Base-by-base conservation (phyloP, 2,797 vertebrate species). In the Malacoctenus gilli region DNA sequence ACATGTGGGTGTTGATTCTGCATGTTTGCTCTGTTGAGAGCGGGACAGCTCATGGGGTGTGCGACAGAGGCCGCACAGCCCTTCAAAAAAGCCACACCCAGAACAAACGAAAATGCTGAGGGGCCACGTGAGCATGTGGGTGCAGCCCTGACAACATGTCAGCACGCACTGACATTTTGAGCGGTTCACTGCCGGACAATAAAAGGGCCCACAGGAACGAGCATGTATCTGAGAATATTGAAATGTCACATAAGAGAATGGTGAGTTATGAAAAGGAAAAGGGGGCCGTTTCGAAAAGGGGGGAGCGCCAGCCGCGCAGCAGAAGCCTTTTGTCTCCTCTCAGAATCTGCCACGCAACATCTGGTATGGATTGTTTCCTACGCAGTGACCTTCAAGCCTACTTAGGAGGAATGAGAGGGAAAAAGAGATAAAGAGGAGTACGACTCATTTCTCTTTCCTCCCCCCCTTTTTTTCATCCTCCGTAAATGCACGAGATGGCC, bases 311-410 rank as follows among this genome's bases (percentile, higher is more conserved):
- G 31, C 36, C 38, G 38, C 59, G 61, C 58, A 53, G 55, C 69
- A 73, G 68, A 78, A 79, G 79, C 77, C 72, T 77, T 76, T 79
- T 68, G 77, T 82, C 73, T 65, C 46, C 59, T 52, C 60, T 76
- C 64, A 34, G 64, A 71, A 74, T 75, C 68, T 56, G 69, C 73
- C 66, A 80, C 75, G 87, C 73, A 86, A 87, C 89, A 89, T 93
- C 91, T 93, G 92, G 86, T 92, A 87, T 69, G 68, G 76, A 77
- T 87, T 80, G 64, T 82, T 89, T 86, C 68, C 76, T 81, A 89
- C 80, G 84, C 83, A 40, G 31, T 92, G 92, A 92, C 92, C 89
- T 93, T 94, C 92, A 91, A 90, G 91, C 84, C 85, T 86, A 79
- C 76, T 81, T 87, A 87, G 82, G 70, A 48, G 58, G 36, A 73